A percentile compares a stretch with the other conserved stretches of the same genome.
phyloP scores from a whole-genome alignment of 1,140 invertebrate species.

The Diploscapter pachys region DNA sequence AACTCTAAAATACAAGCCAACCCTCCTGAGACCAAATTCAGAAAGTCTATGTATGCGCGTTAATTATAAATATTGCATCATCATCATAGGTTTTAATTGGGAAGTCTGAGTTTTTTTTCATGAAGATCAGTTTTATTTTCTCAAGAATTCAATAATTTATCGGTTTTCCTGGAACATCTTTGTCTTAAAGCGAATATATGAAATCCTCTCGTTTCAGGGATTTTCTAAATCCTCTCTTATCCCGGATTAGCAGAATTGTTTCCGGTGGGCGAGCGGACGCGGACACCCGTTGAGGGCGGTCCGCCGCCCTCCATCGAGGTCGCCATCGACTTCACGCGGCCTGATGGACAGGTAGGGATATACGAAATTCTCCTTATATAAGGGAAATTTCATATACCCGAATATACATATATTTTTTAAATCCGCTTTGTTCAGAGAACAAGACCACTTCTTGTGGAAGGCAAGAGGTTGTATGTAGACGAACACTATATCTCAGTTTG shows the following conservation, averaged over 20 bases:
- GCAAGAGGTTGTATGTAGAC: constrained; percentile 56
- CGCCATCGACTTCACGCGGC: constrained; percentile 54
- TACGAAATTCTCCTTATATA: neutral
- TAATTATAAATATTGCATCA: too few relatives aligned
- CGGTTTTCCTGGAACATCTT: too few relatives aligned
- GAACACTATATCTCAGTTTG: constrained; percentile 58
- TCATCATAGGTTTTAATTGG: too few relatives aligned
- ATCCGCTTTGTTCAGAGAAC: neutral
- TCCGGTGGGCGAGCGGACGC: constrained; percentile 13
- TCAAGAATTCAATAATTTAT: too few relatives aligned
- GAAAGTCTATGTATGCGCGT: too few relatives aligned
- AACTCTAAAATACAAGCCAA: too few relatives aligned
- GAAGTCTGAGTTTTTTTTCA: too few relatives aligned
- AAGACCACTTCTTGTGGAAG: constrained; percentile 54
- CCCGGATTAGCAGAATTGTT: constrained; percentile 1
- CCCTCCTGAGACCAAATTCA: too few relatives aligned
- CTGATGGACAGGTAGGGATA: constrained; percentile 50
- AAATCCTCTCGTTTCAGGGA: too few relatives aligned
- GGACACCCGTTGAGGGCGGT: constrained; percentile 8
- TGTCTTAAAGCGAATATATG: too few relatives aligned
- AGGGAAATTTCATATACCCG: neutral
- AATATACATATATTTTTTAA: neutral
- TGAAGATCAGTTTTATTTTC: too few relatives aligned
- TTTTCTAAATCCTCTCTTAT: neutral
- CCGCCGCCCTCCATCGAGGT: constrained; percentile 44